These are phyloP conservation scores for Hyles vespertilio DNA, from an alignment of 1,140 invertebrate species.

Conservation along the genomic window DNA sequence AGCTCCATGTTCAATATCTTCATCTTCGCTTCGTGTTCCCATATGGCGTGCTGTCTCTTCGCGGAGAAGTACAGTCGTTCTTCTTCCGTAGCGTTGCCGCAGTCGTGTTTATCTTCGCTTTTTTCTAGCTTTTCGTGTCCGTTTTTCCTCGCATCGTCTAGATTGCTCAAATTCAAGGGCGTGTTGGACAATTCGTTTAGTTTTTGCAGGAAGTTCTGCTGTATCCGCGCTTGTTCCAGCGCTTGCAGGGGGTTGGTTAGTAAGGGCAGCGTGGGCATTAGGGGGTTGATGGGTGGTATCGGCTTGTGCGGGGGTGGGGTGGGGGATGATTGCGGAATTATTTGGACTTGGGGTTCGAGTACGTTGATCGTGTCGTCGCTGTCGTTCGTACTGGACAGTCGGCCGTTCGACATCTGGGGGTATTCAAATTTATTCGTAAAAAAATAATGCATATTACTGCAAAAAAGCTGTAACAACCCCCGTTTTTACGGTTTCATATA, in stretches of 20 bases:
- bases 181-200: conserved; percentile 66
- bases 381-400: conserved; percentile 66
- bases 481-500: too few species aligned
- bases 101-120: conserved; percentile 50
- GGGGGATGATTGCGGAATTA: conserved; percentile 57
- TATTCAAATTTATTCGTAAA: not conserved
- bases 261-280: conserved; percentile 31
- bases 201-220: conserved; percentile 60
- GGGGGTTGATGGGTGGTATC: conserved; percentile 28
- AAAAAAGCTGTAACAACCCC: too few species aligned
- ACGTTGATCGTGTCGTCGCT: conserved; percentile 68
- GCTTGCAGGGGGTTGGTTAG: conserved; percentile 53
- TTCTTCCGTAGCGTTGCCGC: conserved; percentile 55
- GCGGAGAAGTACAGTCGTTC: conserved; percentile 67
- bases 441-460: too few species aligned
- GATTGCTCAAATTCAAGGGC: conserved; percentile 67
- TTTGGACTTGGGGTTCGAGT: conserved; percentile 64
- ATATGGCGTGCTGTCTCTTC: conserved; percentile 70
- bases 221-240: conserved; percentile 55
- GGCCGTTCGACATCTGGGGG: conserved; percentile 62
- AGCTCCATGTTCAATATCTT: conserved; percentile 73
- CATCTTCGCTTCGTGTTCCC: conserved; percentile 74
- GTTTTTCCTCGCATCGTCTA: conserved; percentile 56
- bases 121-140: conserved; percentile 42
- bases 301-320: conserved; percentile 37